These are phyloP conservation scores for Coptotermes formosanus DNA, from an alignment of 1,140 invertebrate species.

Conservation along the genomic window DNA sequence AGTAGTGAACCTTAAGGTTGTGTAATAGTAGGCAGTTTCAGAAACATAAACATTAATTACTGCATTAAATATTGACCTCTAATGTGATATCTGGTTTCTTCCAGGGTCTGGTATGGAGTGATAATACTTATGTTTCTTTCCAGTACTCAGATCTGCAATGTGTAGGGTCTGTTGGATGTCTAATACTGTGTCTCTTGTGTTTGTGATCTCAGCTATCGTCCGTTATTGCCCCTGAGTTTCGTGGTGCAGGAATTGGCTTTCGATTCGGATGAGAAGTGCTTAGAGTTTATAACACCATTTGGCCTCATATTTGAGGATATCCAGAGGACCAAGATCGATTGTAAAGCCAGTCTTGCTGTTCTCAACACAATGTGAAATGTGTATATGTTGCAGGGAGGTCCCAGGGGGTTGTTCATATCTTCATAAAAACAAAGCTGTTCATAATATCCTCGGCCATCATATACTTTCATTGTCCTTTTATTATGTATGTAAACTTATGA, in stretches of 20 bases:
- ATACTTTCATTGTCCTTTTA: background rate
- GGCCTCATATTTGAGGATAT: slow-evolving; percentile 72
- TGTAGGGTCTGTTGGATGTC: background rate
- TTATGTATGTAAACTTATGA: background rate
- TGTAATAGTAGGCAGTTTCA: too few relatives aligned
- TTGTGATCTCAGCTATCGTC: slow-evolving; percentile 79
- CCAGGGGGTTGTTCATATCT: background rate
- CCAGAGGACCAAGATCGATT: slow-evolving; percentile 74
- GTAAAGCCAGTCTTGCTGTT: slow-evolving; percentile 73
- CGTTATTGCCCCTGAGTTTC: slow-evolving; percentile 81
- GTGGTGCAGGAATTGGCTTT: slow-evolving; percentile 84
- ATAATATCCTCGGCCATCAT: background rate
- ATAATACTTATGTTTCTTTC: slow-evolving; percentile 33
- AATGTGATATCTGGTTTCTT: slow-evolving; percentile 45
- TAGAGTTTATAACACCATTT: slow-evolving; percentile 83
- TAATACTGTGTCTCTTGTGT: slow-evolving; percentile 47
- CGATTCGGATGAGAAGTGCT: slow-evolving; percentile 72
- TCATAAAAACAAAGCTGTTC: background rate
- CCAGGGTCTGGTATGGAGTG: slow-evolving; percentile 36
- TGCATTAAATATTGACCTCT: background rate
- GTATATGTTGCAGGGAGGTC: background rate
- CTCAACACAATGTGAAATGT: slow-evolving; percentile 43
- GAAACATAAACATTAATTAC: too few relatives aligned
- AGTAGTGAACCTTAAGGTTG: too few relatives aligned
- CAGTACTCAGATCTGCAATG: slow-evolving; percentile 12